Conservation (phyloP, 1,140 invertebrate species). For the Scaptomyza pallida region DNA sequence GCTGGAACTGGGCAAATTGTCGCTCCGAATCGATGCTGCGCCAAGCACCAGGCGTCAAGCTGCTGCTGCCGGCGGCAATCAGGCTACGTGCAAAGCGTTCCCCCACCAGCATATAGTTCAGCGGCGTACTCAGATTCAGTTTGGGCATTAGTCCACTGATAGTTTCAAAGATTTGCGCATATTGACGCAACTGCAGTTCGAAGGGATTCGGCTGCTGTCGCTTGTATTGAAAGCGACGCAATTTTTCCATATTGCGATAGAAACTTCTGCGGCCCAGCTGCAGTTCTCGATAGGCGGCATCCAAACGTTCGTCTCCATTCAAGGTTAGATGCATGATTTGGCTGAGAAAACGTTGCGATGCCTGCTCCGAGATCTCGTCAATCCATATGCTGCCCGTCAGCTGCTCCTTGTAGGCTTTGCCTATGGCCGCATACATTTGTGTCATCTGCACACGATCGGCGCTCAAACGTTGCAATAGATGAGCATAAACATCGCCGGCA, state of each 20-base stretch:
- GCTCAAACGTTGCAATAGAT: constrained; percentile 60
- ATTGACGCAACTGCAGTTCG: constrained; percentile 41
- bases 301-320: constrained; percentile 65
- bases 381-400: constrained; percentile 65
- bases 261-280: constrained; percentile 62
- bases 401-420: constrained; percentile 54
- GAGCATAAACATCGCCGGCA: constrained; percentile 64
- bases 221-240: constrained; percentile 49
- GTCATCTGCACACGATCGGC: constrained; percentile 60
- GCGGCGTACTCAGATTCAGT: constrained; percentile 61
- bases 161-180: constrained; percentile 52
- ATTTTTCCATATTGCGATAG: constrained; percentile 76
- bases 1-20: constrained; percentile 50
- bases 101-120: constrained; percentile 62
- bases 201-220: constrained; percentile 8
- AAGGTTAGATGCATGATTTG: constrained; percentile 67
- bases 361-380: constrained; percentile 73
- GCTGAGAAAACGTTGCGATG: constrained; percentile 62
- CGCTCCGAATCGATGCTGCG: constrained; percentile 74
- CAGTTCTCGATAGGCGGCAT: constrained; percentile 51
- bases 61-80: constrained; percentile 68
- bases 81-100: constrained; percentile 65
- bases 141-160: constrained; percentile 54
- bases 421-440: constrained; percentile 66
- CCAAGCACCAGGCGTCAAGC: constrained; percentile 69